These are phyloP conservation scores for Meliscaeva auricollis DNA, from an alignment of 2,888 invertebrate genomes.

Conservation along the genomic window DNA sequence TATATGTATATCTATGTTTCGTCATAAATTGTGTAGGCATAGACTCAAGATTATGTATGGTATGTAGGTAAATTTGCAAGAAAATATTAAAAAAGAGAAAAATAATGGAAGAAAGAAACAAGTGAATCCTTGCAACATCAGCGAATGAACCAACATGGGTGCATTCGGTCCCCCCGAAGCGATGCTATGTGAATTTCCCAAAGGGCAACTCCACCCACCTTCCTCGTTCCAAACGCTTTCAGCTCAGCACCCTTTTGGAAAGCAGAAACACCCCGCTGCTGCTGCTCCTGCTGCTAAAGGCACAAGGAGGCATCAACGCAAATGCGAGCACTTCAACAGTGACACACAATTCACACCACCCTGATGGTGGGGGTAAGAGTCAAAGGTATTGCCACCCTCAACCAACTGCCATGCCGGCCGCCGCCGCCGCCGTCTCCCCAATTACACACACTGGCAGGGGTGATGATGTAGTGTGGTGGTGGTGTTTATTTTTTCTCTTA, in stretches of 20 bases:
- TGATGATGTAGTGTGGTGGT: constrained; percentile 18
- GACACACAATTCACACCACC: constrained; percentile 67
- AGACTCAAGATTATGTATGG: background rate
- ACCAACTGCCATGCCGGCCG: no score
- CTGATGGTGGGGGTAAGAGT: constrained; percentile 21
- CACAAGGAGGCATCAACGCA: constrained; percentile 62
- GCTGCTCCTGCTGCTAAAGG: background rate
- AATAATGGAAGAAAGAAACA: constrained; percentile 9
- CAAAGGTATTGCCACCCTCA: constrained; percentile 47
- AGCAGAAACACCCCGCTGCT: background rate
- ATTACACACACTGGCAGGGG: constrained; percentile 50
- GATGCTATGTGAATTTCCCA: constrained; percentile 65
- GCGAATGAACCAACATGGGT: constrained; percentile 55
- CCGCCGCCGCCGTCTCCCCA: constrained; percentile 51
- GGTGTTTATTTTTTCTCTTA: constrained; percentile 45
- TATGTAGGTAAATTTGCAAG: constrained; percentile 14
- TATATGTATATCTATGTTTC: no score
- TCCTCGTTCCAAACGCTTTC: background rate
- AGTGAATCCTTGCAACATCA: constrained; percentile 61
- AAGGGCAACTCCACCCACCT: constrained; percentile 73
- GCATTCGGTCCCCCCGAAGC: constrained; percentile 51
- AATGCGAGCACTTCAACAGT: constrained; percentile 64
- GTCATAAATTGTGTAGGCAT: constrained; percentile 17
- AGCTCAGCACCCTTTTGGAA: constrained; percentile 45
- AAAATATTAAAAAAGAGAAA: background rate